Base-by-base conservation (phyloP, 2,797 vertebrate genomes). In the Silurus lanzhouensis region DNA sequence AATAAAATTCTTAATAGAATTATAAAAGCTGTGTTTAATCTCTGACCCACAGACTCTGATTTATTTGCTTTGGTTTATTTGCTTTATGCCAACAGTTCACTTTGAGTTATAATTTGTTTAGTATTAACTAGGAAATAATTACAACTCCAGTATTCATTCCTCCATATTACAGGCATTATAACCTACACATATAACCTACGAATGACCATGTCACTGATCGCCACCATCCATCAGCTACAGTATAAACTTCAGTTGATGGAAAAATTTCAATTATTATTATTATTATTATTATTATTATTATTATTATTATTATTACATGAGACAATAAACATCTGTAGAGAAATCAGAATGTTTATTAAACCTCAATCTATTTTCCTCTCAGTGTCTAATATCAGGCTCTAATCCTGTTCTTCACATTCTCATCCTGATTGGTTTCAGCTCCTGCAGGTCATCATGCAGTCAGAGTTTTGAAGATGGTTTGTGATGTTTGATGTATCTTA, bases 41-140 rank as follows among this genome's bases (percentile, higher is more conserved):
- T 20, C 63, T 55, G 61, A 66, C n/a, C n/a, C n/a, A 80, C 61
- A 46, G 44, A 25, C 60, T 1, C 60, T 64, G 78, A 80, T 80
- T 80, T 80, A 25, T 80, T 80, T 80, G 60, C 38, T 25, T 25
- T 48, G 61, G 60, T 17, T 48, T 64, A 25, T 48, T 64, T 80
- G 77, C 22, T 64, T 64, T 48, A 64, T 46, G 60, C 60, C 17
- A 64, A 80, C 22, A 48, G 60, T 10, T 1, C 22, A 48, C 38
- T 8, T 63, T 61, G 9, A 31, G 22, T 58, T 57, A 38, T 27
- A 31, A 76, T 76, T 60, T 22, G 75, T 27, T 38, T 13, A 38
- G 10, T 20, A 60, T 77, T 60, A 60, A 5, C 14, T 27, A 38
- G 10, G 4, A 14, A 79, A 79, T n/a, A 20, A n/a, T 44, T 15